Evolutionary conservation across 2,888 invertebrate genomes (phyloP).

Genomic region (Pteria penguin): DNA sequence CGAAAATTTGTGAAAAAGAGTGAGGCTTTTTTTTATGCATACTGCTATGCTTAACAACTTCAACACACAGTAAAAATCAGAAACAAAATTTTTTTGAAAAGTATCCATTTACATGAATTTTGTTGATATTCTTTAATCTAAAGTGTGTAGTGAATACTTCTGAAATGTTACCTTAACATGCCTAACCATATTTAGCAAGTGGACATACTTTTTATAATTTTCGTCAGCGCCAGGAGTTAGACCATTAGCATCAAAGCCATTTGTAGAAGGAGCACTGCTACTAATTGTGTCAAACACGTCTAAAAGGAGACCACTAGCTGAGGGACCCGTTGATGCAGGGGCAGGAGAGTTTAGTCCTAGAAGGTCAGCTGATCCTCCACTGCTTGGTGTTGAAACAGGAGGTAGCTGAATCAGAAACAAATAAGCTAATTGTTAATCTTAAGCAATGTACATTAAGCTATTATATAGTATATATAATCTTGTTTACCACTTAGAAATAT

Average conservation of each 20-base stretch:
- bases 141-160: too few species aligned
- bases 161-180: too few species aligned
- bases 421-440: not conserved
- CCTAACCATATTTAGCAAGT: too few species aligned
- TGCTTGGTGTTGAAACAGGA: slow-evolving; percentile 48
- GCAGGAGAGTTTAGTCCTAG: slow-evolving; percentile 94
- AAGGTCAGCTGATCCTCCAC: slow-evolving; percentile 86
- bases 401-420: not conserved
- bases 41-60: not conserved
- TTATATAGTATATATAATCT: too few species aligned
- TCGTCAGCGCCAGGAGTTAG: slow-evolving; percentile 82
- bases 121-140: too few species aligned
- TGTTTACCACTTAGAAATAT: too few species aligned
- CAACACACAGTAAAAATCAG: not conserved
- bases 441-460: not conserved
- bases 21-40: not conserved
- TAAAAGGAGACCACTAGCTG: slow-evolving; percentile 84
- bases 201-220: slow-evolving; percentile 90
- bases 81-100: not conserved
- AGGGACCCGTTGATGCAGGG: slow-evolving; percentile 85
- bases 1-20: too few species aligned
- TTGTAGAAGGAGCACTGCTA: slow-evolving; percentile 77
- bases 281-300: slow-evolving; percentile 96
- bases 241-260: slow-evolving; percentile 62
- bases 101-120: not conserved